Conservation (phyloP, 2,797 vertebrate genomes). For the Phrynocephalus forsythii region DNA sequence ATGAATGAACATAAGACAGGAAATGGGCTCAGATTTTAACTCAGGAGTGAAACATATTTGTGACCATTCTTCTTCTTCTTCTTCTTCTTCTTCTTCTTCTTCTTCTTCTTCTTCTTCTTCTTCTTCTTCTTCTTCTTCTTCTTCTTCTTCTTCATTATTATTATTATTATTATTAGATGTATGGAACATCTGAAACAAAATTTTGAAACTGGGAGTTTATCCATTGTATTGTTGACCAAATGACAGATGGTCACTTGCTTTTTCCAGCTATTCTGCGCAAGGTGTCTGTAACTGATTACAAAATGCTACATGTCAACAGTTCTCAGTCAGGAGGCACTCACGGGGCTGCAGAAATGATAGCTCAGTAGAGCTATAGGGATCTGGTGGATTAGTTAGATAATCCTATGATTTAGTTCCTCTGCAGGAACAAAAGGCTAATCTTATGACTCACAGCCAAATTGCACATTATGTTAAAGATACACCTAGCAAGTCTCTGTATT, state of each 20-base stretch:
- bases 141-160: too few relatives aligned
- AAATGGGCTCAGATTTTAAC: slow-evolving; percentile 4
- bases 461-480: neutral
- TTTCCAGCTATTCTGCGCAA: neutral
- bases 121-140: neutral
- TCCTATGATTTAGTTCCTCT: neutral
- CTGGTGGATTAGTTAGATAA: neutral
- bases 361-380: neutral
- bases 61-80: neutral
- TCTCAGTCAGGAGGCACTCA: neutral
- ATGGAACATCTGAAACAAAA: neutral
- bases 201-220: neutral
- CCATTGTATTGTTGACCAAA: neutral
- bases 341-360: neutral
- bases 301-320: neutral
- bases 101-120: neutral
- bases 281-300: neutral
- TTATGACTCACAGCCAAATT: neutral
- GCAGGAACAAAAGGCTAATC: neutral
- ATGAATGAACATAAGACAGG: neutral
- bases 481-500: neutral
- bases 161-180: too few relatives aligned
- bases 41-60: neutral
- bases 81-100: neutral
- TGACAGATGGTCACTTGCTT: neutral